These are phyloP conservation scores for Sterrhoptilus dennistouni DNA, from an alignment of 2,113 vertebrate genomes.

Conservation along the genomic window DNA sequence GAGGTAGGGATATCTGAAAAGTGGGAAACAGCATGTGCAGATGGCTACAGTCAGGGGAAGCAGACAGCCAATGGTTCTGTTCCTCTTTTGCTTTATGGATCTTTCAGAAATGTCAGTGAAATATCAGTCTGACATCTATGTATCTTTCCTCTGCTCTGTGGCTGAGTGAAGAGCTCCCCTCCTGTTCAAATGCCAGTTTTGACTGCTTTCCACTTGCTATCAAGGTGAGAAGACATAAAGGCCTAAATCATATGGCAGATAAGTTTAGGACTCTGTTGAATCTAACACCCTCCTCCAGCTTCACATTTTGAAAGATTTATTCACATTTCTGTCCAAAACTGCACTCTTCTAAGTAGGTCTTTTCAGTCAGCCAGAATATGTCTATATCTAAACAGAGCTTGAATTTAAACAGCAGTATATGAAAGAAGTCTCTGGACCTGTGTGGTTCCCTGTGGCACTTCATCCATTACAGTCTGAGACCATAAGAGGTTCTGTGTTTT, in stretches of 20 bases:
- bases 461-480: not conserved
- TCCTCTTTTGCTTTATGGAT: not conserved
- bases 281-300: not conserved
- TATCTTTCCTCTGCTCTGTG: not conserved
- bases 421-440: not conserved
- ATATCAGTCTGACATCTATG: not conserved
- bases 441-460: rapidly evolving
- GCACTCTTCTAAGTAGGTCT: not conserved
- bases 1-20: not conserved
- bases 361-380: not conserved
- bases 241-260: not conserved
- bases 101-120: not conserved
- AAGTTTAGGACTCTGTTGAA: not conserved
- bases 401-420: not conserved
- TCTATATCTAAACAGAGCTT: not conserved
- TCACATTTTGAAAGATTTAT: not conserved
- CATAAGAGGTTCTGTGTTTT: rapidly evolving
- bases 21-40: not conserved
- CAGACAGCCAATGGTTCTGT: rapidly evolving
- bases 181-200: not conserved
- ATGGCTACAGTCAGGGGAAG: not conserved
- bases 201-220: not conserved
- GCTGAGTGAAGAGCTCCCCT: not conserved
- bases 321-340: not conserved
- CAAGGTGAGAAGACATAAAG: not conserved